A percentile compares a stretch with the other conserved stretches of the same genome.
phyloP scores from a whole-genome alignment of 2,888 invertebrate species.

The Agriotes lineatus region DNA sequence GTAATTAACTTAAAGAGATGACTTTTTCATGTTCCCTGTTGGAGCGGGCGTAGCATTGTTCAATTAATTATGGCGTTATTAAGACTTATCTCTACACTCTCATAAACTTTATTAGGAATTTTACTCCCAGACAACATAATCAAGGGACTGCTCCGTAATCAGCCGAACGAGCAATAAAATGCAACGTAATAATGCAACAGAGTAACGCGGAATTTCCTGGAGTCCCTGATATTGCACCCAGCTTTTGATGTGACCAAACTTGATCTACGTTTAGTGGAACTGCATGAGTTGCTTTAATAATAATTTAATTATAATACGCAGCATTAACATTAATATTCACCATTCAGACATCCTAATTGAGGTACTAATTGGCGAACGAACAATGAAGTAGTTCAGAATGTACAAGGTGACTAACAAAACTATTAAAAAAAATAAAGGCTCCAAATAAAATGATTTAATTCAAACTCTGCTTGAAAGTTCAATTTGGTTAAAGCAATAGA shows the following conservation, averaged over 20 bases:
- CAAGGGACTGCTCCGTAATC: conserved; percentile 20
- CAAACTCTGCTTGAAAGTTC: no score
- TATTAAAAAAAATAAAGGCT: no score
- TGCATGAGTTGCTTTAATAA: not conserved
- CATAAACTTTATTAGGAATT: conserved; percentile 29
- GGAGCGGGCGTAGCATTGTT: not conserved
- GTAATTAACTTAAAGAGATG: conserved; percentile 4
- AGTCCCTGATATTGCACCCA: not conserved
- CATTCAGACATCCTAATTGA: no score
- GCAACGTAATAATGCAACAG: conserved; percentile 36
- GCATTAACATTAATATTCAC: no score
- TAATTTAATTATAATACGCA: no score
- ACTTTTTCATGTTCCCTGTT: not conserved
- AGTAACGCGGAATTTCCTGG: conserved; percentile 13
- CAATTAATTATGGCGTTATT: conserved; percentile 26
- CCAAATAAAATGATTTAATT: no score
- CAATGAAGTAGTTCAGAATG: no score
- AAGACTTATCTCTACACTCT: conserved; percentile 29
- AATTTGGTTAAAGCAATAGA: no score
- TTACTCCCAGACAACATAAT: conserved; percentile 29
- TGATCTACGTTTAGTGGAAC: no score
- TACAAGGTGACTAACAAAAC: no score
- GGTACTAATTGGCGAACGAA: no score
- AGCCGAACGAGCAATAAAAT: conserved; percentile 31
- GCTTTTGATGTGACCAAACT: no score